These are phyloP conservation scores for Bufo bufo DNA, from an alignment of 2,113 vertebrate species.

Conservation along the genomic window DNA sequence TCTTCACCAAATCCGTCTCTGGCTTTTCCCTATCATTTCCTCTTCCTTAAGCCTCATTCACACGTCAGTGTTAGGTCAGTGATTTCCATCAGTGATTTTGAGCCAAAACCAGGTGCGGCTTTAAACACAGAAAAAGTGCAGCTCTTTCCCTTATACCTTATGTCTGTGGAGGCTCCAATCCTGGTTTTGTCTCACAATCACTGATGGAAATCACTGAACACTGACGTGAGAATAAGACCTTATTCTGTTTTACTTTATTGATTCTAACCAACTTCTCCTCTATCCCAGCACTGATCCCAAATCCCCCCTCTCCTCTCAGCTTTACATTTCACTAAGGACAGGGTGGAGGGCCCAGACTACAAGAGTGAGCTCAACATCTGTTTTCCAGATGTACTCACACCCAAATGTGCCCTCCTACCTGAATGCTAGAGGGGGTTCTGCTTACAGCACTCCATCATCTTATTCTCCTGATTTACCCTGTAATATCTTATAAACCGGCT, in stretches of 20 bases:
- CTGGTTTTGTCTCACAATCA: no score
- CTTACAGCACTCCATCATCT: constrained; percentile 9
- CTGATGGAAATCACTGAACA: no score
- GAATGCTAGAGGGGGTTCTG: constrained; percentile 2
- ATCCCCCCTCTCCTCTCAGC: constrained; percentile 11
- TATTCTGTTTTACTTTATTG: constrained; percentile 35
- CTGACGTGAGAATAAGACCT: no score
- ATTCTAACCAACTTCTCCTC: not conserved
- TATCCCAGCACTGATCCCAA: not conserved
- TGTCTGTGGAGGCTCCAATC: no score
- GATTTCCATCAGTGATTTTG: no score
- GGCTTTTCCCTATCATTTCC: constrained; percentile 29
- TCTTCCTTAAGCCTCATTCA: not conserved
- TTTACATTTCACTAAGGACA: constrained; percentile 36
- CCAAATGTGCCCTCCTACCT: constrained; percentile 46
- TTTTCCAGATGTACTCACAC: constrained; percentile 48
- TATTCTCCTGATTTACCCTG: constrained; percentile 27
- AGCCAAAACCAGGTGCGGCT: no score
- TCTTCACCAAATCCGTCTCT: not conserved
- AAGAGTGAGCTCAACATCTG: constrained; percentile 42
- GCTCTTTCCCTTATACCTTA: no score
- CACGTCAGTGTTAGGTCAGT: no score
- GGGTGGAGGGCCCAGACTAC: constrained; percentile 42
- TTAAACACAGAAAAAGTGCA: no score
- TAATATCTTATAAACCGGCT: constrained; percentile 15